Conservation (phyloP, 2,888 invertebrate genomes). For the Corbicula japonica region DNA sequence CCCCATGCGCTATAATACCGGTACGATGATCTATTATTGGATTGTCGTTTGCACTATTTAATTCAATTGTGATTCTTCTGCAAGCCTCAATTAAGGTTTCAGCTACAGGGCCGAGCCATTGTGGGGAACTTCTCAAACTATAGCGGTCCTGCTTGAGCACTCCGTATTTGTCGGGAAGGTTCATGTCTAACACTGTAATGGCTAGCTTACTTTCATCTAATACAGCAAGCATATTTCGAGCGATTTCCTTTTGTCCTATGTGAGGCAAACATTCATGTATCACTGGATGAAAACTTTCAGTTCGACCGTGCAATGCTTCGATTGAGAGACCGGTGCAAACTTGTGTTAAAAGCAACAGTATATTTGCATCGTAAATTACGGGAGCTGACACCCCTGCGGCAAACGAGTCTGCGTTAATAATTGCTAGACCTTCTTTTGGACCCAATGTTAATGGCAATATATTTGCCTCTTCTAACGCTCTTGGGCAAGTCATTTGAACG, state of each 20-base stretch:
- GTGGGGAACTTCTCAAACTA: constrained; percentile 37
- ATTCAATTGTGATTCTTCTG: constrained; percentile 33
- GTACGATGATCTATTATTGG: constrained; percentile 52
- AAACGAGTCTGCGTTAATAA: constrained; percentile 56
- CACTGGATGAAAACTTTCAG: constrained; percentile 42
- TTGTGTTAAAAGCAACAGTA: constrained; percentile 35
- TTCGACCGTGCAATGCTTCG: constrained; percentile 37
- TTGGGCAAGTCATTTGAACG: constrained; percentile 36
- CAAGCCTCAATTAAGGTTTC: constrained; percentile 34
- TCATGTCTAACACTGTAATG: constrained; percentile 32
- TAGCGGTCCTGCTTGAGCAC: constrained; percentile 45
- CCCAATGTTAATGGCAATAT: constrained; percentile 63
- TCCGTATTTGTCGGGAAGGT: constrained; percentile 29
- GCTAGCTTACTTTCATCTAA: constrained; percentile 37
- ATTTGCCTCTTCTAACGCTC: constrained; percentile 59
- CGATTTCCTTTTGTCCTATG: constrained; percentile 47
- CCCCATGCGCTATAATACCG: constrained; percentile 27
- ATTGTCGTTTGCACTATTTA: constrained; percentile 42
- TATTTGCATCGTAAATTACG: constrained; percentile 37
- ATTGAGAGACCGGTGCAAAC: constrained; percentile 32
- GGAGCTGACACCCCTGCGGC: constrained; percentile 35
- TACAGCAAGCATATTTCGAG: constrained; percentile 35
- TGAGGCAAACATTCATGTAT: constrained; percentile 39
- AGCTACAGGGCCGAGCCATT: constrained; percentile 46
- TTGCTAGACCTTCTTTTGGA: constrained; percentile 74